These are phyloP conservation scores for Larimichthys crocea DNA, from an alignment of 2,113 vertebrate species.

Conservation along the genomic window DNA sequence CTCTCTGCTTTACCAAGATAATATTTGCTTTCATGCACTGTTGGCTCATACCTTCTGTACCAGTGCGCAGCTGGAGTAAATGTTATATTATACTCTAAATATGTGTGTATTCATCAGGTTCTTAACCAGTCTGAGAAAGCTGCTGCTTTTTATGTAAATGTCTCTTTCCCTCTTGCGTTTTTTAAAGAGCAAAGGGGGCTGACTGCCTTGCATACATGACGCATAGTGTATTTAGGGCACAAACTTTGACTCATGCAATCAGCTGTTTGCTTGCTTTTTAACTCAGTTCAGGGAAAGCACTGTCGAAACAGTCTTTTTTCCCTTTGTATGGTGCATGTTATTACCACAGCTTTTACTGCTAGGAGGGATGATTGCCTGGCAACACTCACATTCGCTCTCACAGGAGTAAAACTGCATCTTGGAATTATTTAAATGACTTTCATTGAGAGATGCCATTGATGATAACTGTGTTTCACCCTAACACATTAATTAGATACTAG, in stretches of 20 bases:
- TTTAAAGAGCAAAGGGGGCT: conserved; percentile 15
- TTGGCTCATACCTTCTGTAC: conserved; percentile 30
- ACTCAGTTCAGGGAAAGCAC: conserved; percentile 44
- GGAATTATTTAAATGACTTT: conserved; percentile 66
- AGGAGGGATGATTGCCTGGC: conserved; percentile 57
- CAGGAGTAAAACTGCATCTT: conserved; percentile 39
- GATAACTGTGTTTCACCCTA: conserved; percentile 52
- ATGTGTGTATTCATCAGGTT: conserved; percentile 41
- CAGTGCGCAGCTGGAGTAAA: conserved; percentile 20
- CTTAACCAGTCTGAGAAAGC: conserved; percentile 28
- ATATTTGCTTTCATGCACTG: conserved; percentile 62
- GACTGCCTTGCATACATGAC: conserved; percentile 29
- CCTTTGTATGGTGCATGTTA: conserved; percentile 48
- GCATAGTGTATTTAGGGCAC: conserved; percentile 22
- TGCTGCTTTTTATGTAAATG: conserved; percentile 26
- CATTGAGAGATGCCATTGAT: conserved; percentile 56
- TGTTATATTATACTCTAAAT: conserved; percentile 34
- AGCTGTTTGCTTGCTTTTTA: conserved; percentile 58
- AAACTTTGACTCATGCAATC: conserved; percentile 51
- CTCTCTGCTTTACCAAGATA: conserved; percentile 46
- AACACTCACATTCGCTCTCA: conserved; percentile 45
- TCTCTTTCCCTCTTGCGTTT: conserved; percentile 26
- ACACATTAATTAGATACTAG: conserved; percentile 44
- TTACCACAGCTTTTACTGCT: conserved; percentile 46
- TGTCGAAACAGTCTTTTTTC: conserved; percentile 57